Evolutionary conservation across 2,888 invertebrate species (phyloP), one percentile per base, ranked within the genome.

Genomic region (Hydropsyche betteni): DNA sequence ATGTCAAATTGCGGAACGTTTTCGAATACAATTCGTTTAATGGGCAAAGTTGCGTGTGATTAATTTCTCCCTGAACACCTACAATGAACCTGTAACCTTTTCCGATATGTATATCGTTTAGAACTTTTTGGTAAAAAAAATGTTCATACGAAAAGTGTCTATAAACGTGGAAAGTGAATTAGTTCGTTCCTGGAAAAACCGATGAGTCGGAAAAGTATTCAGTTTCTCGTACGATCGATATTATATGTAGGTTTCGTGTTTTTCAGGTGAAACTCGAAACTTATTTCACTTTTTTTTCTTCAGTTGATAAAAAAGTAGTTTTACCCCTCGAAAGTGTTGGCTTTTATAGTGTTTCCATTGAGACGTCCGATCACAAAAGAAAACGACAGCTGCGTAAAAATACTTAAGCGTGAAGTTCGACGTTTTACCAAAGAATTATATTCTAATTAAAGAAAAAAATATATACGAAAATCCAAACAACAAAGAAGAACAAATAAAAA

Each of bases 151-250:
- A 24, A 24, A 24, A 16, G 58, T 16, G 58, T 58, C 16, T 58
- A 24, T 6, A 53, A 53, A 53, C 53, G 53, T 53, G 24, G 14
- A 24, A 24, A 64, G 36, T 36, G 64, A 64, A 64, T 64, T 64
- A 64, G 64, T 33, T 36, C 36, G 34, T 64, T 64, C 64, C 64
- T 53, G 74, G 74, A 68, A 74, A 74, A 74, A 74, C 74, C 74
- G 53, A 69, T 74, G 74, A 74, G 74, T 69, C 74, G 74, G 74
- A 74, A 74, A 74, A 5, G 74, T 74, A 68, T 61, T 52, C 64
- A 68, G 74, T 74, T 68, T 50, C 61, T 44, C 52, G 51, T 12
- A 24, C 68, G 52, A 64, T 34, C 68, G 36, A 64, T 50, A 33
- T 52, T 58, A 58, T 24, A 58, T 12, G 33, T 52, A 44, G 16